Evolutionary conservation across 1,140 invertebrate species (phyloP), one percentile per base, ranked within the genome.

Genomic region (Hestina assimilis): DNA sequence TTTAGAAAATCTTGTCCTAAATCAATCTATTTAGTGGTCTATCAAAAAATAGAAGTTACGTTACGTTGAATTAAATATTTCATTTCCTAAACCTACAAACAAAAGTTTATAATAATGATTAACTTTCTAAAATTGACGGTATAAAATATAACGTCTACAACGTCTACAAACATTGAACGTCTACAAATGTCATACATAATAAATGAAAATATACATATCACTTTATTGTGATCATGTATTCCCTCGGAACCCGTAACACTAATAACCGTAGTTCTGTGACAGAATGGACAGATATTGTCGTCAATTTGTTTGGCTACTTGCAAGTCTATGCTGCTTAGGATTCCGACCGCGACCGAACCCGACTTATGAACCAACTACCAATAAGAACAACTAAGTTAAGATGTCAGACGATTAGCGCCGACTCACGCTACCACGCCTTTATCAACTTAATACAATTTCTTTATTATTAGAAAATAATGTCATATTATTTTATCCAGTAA

Each of bases 341-440:
- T 87, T 76, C 83, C 63, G 52, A 35, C 53, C 57, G 60, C 74
- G 72, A 65, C 50, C 74, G 68, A 63, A 53, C 72, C 66, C 53
- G 64, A 67, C 80, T 82, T 83, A 83, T 79, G 75, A 75, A 80
- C 80, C 75, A 69, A 75, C 69, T 59, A 59, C 72, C 69, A 81
- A 83, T 86, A 80, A 80, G 67, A 78, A 79, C 78, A 76, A 83
- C 74, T 76, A 83, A 84, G 79, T 84, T 82, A 71, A 82, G 72
- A 83, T 75, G 78, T 82, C 72, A 76, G 66, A 55, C 79, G 74
- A 84, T 84, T 84, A 84, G 69, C 69, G 54, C 64, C 58, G 54
- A 72, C 76, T 76, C 67, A 79, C 64, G 72, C 63, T 70, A 73
- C 64, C 61, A 3, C 14, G 9, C 19, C 50, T 15, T 48, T 33